A percentile compares a stretch with the other conserved stretches of the same genome.
phyloP scores from a whole-genome alignment of 2,888 invertebrate species.

The Scelioninae gen. 1 region DNA sequence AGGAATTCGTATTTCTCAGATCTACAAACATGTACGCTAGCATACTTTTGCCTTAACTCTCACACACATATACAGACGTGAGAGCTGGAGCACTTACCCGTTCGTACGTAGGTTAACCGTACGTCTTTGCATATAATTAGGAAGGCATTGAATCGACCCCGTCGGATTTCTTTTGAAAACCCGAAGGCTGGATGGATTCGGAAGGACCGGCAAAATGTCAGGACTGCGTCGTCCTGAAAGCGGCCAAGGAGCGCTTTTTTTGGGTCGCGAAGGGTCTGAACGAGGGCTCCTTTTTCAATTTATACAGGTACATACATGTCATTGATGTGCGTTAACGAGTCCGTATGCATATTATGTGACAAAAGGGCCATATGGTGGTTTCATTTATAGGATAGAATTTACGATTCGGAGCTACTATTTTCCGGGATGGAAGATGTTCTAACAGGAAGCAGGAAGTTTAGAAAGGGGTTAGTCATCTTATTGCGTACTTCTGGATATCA shows the following conservation, averaged over 20 bases:
- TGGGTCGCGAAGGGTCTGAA: slow-evolving; percentile 74
- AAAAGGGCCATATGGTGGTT: slow-evolving; percentile 72
- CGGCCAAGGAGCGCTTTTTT: slow-evolving; percentile 66
- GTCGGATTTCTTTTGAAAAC: slow-evolving; percentile 79
- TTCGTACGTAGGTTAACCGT: slow-evolving; percentile 75
- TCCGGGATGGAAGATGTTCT: slow-evolving; percentile 39
- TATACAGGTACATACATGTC: slow-evolving; percentile 76
- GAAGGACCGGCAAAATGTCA: slow-evolving; percentile 71
- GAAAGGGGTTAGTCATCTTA: slow-evolving; percentile 59
- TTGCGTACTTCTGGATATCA: slow-evolving; percentile 39
- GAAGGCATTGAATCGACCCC: slow-evolving; percentile 81
- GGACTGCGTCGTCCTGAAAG: slow-evolving; percentile 56
- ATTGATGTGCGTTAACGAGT: slow-evolving; percentile 74
- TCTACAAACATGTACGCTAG: slow-evolving; percentile 3
- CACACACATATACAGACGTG: slow-evolving; percentile 18
- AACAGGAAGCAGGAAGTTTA: slow-evolving; percentile 68
- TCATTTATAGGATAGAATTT: slow-evolving; percentile 60
- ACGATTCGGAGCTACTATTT: slow-evolving; percentile 38
- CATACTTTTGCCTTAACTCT: slow-evolving; percentile 8
- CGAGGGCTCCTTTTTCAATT: slow-evolving; percentile 75
- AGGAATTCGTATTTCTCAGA: slow-evolving; percentile 39
- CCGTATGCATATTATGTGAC: slow-evolving; percentile 80
- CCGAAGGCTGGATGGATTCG: slow-evolving; percentile 77
- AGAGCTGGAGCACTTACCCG: slow-evolving; percentile 54
- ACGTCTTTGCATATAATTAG: slow-evolving; percentile 84